Conservation (phyloP, 2,797 vertebrate species). For the Meda fulgida region DNA sequence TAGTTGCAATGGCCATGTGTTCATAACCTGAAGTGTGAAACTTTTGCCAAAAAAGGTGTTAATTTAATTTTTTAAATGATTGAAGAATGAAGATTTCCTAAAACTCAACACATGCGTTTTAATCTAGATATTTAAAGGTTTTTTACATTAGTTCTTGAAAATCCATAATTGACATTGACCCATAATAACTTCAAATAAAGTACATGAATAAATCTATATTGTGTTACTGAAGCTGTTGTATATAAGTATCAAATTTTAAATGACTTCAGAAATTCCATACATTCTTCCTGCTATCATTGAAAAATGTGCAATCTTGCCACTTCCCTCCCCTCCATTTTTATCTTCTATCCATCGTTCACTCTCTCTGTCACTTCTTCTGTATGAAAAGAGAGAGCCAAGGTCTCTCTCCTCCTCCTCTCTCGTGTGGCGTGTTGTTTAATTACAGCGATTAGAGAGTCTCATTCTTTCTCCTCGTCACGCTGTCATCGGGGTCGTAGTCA, state of each 20-base stretch:
- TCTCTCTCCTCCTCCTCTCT: constrained; percentile 45
- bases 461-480: constrained; percentile 49
- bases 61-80: background rate
- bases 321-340: background rate
- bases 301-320: background rate
- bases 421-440: constrained; percentile 60
- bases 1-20: background rate
- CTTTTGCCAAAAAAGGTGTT: background rate
- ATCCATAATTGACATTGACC: background rate
- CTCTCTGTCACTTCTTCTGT: background rate
- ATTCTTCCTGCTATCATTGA: background rate
- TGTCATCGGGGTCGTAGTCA: constrained; percentile 58
- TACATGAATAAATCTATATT: too few species aligned
- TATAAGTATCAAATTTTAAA: background rate
- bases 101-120: background rate
- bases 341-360: background rate
- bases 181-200: background rate
- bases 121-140: background rate
- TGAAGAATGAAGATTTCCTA: background rate
- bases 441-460: constrained; percentile 65
- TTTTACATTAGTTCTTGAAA: background rate
- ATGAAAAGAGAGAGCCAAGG: constrained; percentile 42
- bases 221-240: background rate
- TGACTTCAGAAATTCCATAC: background rate
- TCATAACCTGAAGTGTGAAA: background rate